Base-by-base conservation (phyloP, 2,888 invertebrate species). In the Phanerotoma sp. region DNA sequence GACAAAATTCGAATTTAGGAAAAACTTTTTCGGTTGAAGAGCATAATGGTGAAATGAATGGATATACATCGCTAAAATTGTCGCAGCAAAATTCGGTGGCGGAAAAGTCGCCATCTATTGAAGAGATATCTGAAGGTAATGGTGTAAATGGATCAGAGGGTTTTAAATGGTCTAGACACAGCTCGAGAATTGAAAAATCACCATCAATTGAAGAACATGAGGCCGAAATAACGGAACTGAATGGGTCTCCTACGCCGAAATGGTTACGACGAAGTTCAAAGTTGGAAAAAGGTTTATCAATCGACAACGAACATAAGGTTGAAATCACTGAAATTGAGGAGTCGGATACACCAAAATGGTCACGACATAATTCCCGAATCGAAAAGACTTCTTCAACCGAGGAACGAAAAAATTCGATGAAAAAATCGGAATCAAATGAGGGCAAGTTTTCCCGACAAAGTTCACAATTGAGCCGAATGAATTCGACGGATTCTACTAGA, bases 371-470 rank as follows among this genome's bases (percentile, higher is more conserved):
- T n/a, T n/a, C n/a, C n/a, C n/a, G n/a, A n/a, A n/a, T n/a, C n/a
- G n/a, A n/a, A n/a, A n/a, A n/a, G n/a, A n/a, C n/a, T n/a, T n/a
- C n/a, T n/a, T n/a, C n/a, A n/a, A n/a, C n/a, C n/a, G n/a, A n/a
- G n/a, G n/a, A n/a, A n/a, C n/a, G n/a, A n/a, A n/a, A n/a, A n/a
- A n/a, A n/a, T n/a, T 9, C 20, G 1, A 35, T 47, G 1, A 35
- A 57, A 49, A 62, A 57, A 16, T 50, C 56, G 2, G 49, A 56
- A 6, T 9, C 35, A 3, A 61, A 69, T 18, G 56, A 64, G 4
- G 49, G 57, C 5, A 63, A 61, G 51, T 40, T 64, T 10, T 61
- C 57, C 4, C 57, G 56, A 22, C 62, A 62, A 5, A 63, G 56
- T 28, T 60, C 62, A 2, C 56, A 41, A n/a, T 25, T 61, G 28